phyloP scores from a whole-genome alignment of 2,113 vertebrate species.

The Brachionichthys hirsutus region DNA sequence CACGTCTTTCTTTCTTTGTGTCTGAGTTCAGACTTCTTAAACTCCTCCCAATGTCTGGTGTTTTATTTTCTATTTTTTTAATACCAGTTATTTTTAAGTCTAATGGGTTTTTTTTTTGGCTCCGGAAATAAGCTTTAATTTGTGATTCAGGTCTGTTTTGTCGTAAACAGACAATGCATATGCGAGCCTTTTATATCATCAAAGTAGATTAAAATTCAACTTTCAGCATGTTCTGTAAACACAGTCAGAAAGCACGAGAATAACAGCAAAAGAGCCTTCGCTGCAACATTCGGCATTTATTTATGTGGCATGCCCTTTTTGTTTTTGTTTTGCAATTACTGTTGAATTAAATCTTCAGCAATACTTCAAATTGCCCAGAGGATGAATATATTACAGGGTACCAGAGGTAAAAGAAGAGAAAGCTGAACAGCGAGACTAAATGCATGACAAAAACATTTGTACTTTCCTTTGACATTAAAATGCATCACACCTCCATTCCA shows the following conservation, averaged over 20 bases:
- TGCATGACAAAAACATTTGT: conserved; percentile 28
- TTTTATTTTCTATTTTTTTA: neutral
- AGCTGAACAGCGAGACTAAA: conserved; percentile 29
- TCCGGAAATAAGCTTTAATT: conserved; percentile 3
- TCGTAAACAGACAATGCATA: conserved; percentile 3
- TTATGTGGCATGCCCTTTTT: conserved; percentile 18
- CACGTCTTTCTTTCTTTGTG: neutral
- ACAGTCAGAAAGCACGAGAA: conserved; percentile 31
- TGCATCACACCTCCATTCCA: conserved; percentile 5
- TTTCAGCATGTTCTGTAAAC: conserved; percentile 20
- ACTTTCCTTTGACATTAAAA: conserved; percentile 39
- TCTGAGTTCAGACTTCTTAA: conserved; percentile 6
- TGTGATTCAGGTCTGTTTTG: conserved; percentile 19
- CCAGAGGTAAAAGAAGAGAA: conserved; percentile 30
- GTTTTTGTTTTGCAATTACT: conserved; percentile 61
- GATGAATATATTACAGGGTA: conserved; percentile 45
- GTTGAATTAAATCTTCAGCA: conserved; percentile 59
- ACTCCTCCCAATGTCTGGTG: neutral
- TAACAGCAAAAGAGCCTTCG: conserved; percentile 15
- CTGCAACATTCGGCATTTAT: conserved; percentile 5
- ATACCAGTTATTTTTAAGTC: neutral
- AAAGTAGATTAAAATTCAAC: conserved; percentile 15
- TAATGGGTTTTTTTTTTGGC: neutral
- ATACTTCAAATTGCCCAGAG: conserved; percentile 49
- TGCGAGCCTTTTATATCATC: conserved; percentile 25